phyloP scores from a whole-genome alignment of 2,113 vertebrate genomes.

The Ornithorhynchus anatinus region DNA sequence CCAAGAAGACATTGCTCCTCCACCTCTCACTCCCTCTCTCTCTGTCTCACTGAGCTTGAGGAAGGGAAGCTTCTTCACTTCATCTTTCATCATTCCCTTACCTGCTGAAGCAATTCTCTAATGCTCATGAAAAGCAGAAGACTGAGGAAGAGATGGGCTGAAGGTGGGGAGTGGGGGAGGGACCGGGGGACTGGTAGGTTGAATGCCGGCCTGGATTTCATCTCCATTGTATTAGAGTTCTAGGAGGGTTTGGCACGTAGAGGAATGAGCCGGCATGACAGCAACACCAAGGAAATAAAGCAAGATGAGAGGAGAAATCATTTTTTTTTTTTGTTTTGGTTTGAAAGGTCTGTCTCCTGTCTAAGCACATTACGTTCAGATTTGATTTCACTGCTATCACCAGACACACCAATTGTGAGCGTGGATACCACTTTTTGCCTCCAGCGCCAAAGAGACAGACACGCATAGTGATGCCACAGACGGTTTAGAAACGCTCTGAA shows the following conservation, averaged over 20 bases:
- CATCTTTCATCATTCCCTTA: not conserved
- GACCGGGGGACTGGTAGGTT: not conserved
- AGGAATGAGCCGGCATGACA: not conserved
- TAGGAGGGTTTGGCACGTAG: not conserved
- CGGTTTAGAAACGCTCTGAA: not conserved
- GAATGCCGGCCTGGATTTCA: not conserved
- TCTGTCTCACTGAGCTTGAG: not conserved
- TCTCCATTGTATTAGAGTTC: not conserved
- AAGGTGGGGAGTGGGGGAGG: not conserved
- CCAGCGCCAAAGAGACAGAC: not conserved
- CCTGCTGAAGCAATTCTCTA: not conserved
- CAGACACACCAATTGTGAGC: not conserved
- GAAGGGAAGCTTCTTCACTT: not conserved
- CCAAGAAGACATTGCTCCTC: not conserved
- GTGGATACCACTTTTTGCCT: not conserved
- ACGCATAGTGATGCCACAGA: not conserved
- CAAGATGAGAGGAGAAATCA: constrained; percentile 1
- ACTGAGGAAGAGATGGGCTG: not conserved
- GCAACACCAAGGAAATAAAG: not conserved
- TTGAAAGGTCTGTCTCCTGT: not conserved
- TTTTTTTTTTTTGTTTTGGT: not conserved
- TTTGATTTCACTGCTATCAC: not conserved
- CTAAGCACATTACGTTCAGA: not conserved
- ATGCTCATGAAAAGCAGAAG: not conserved
- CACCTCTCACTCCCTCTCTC: not conserved